phyloP scores from a whole-genome alignment of 1,140 invertebrate species.

The Drosophila bocqueti region DNA sequence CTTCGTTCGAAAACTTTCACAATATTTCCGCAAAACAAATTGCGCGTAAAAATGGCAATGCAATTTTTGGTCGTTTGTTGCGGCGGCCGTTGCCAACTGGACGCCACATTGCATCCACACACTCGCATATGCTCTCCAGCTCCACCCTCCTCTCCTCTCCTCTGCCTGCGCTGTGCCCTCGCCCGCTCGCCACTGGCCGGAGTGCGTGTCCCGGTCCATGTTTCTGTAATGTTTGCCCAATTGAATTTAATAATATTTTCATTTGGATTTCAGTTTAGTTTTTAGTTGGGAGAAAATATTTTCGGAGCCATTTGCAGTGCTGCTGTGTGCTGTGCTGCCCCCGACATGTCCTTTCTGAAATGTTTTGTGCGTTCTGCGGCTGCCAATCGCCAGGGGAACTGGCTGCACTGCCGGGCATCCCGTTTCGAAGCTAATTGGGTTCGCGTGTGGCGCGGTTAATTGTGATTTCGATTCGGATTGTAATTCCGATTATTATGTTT shows the following conservation, averaged over 20 bases:
- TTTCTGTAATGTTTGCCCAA: conserved; percentile 81
- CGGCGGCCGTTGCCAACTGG: conserved; percentile 80
- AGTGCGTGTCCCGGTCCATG: conserved; percentile 47
- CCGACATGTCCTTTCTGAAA: conserved; percentile 63
- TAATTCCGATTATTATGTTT: conserved; percentile 56
- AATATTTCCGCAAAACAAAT: conserved; percentile 83
- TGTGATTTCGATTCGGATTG: conserved; percentile 45
- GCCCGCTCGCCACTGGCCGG: background rate
- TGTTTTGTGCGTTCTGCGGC: conserved; percentile 74
- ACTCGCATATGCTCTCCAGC: conserved; percentile 63
- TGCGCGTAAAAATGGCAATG: conserved; percentile 83
- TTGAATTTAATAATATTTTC: conserved; percentile 84
- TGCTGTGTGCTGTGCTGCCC: conserved; percentile 30
- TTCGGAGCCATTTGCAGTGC: conserved; percentile 54
- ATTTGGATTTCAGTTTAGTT: conserved; percentile 82
- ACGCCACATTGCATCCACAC: conserved; percentile 80
- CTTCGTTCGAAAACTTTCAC: conserved; percentile 71
- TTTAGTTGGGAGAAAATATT: conserved; percentile 64
- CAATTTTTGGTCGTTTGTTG: conserved; percentile 83
- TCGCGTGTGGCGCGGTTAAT: conserved; percentile 58
- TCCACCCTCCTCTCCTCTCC: background rate
- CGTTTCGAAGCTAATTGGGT: conserved; percentile 57
- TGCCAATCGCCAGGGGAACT: conserved; percentile 55
- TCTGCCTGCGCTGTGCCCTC: too few relatives aligned
- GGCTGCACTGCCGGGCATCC: conserved; percentile 12